Evolutionary conservation across 2,888 invertebrate species (phyloP).

Genomic region (Cosmia trapezina): DNA sequence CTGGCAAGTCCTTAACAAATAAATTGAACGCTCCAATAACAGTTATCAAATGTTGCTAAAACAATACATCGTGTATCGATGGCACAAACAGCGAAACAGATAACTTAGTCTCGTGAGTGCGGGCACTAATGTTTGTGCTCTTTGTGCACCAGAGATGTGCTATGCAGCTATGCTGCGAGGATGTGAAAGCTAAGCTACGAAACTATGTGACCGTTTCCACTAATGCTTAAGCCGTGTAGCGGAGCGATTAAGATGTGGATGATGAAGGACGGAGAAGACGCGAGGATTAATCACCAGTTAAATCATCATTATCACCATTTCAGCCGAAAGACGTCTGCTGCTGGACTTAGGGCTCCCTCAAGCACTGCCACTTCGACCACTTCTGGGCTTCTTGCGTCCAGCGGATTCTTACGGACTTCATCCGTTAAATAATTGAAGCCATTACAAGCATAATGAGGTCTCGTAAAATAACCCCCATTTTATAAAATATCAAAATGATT

Average conservation of each 20-base stretch:
- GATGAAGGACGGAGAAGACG: neutral
- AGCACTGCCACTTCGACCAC: no score
- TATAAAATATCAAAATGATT: neutral
- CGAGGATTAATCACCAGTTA: neutral
- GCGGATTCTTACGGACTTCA: no score
- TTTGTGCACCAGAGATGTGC: no score
- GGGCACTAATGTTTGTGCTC: conserved; percentile 43
- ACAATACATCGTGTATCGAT: conserved; percentile 66
- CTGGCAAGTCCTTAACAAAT: conserved; percentile 19
- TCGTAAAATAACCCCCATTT: neutral
- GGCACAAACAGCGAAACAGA: conserved; percentile 48
- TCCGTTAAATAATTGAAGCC: neutral
- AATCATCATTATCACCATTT: no score
- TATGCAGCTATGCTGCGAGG: no score
- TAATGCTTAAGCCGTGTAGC: no score
- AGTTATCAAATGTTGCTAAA: conserved; percentile 63
- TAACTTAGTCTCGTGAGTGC: conserved; percentile 53
- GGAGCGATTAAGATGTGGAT: no score
- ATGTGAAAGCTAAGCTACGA: no score
- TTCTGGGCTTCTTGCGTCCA: no score
- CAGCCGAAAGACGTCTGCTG: no score
- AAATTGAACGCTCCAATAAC: conserved; percentile 27
- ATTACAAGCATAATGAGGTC: neutral
- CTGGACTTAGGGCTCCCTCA: no score
- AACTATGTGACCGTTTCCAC: no score